phyloP scores from a whole-genome alignment of 2,888 invertebrate genomes.

The Schrankia costaestrigalis region DNA sequence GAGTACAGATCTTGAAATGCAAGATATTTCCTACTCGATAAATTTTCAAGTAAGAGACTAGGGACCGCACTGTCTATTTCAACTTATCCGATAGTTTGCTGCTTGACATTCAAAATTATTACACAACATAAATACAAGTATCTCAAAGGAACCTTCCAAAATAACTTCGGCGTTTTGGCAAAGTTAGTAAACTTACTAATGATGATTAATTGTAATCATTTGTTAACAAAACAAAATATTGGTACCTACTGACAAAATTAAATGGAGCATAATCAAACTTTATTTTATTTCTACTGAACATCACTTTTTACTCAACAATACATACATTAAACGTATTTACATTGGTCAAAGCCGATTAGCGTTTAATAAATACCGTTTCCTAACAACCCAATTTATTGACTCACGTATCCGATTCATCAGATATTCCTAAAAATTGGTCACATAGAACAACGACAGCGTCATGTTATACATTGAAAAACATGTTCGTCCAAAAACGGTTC shows the following conservation, averaged over 20 bases:
- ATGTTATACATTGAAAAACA: conserved; percentile 22
- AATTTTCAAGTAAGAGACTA: conserved; percentile 27
- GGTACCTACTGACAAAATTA: too few relatives aligned
- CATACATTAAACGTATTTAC: too few relatives aligned
- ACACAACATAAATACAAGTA: conserved; percentile 10
- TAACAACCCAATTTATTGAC: conserved; percentile 1
- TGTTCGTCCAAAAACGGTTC: conserved; percentile 21
- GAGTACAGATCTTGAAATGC: conserved; percentile 23
- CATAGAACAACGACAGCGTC: conserved; percentile 14
- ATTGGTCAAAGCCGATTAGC: background rate
- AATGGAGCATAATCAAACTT: too few relatives aligned
- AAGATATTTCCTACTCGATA: conserved; percentile 39
- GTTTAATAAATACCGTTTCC: background rate
- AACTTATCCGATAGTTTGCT: conserved; percentile 27
- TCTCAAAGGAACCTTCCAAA: too few relatives aligned
- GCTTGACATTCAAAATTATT: conserved; percentile 21
- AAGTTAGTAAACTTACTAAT: too few relatives aligned
- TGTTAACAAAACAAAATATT: too few relatives aligned
- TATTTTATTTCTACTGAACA: too few relatives aligned
- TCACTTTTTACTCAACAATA: too few relatives aligned
- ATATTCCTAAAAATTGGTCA: conserved; percentile 4
- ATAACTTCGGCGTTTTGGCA: too few relatives aligned
- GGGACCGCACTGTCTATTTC: conserved; percentile 24
- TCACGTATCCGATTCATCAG: conserved; percentile 4
- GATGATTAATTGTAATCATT: too few relatives aligned